A percentile compares a stretch with the other conserved stretches of the same genome.
phyloP scores from a whole-genome alignment of 2,888 invertebrate species.

The Hartigia nigra region DNA sequence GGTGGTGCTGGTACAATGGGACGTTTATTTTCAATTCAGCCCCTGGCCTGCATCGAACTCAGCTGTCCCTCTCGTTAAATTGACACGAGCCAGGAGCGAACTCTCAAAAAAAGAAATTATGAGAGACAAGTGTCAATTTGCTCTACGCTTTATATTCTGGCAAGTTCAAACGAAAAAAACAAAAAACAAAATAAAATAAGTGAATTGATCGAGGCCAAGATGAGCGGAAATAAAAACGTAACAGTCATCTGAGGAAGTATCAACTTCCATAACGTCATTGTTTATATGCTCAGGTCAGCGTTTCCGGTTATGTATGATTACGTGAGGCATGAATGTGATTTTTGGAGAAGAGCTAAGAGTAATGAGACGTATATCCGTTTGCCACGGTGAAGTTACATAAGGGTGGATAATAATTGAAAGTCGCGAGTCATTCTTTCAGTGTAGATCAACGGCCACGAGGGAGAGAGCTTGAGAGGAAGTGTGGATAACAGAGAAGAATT shows the following conservation, averaged over 20 bases:
- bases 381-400: not conserved
- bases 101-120: not conserved
- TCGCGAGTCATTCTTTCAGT: not conserved
- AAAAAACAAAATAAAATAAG: too few species aligned
- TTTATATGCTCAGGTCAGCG: not conserved
- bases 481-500: not conserved
- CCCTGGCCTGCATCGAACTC: not conserved
- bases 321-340: not conserved
- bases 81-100: not conserved
- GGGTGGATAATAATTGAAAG: not conserved
- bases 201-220: not conserved
- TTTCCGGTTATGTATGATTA: not conserved
- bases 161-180: not conserved
- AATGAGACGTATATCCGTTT: not conserved
- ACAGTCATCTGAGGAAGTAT: not conserved
- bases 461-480: not conserved
- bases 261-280: not conserved
- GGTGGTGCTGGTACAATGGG: not conserved
- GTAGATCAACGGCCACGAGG: not conserved
- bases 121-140: not conserved
- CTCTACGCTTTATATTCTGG: not conserved
- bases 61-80: not conserved
- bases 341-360: not conserved
- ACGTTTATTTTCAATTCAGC: not conserved
- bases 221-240: not conserved